Conservation (phyloP, 2,888 invertebrate genomes). For the Monopis laevigella region DNA sequence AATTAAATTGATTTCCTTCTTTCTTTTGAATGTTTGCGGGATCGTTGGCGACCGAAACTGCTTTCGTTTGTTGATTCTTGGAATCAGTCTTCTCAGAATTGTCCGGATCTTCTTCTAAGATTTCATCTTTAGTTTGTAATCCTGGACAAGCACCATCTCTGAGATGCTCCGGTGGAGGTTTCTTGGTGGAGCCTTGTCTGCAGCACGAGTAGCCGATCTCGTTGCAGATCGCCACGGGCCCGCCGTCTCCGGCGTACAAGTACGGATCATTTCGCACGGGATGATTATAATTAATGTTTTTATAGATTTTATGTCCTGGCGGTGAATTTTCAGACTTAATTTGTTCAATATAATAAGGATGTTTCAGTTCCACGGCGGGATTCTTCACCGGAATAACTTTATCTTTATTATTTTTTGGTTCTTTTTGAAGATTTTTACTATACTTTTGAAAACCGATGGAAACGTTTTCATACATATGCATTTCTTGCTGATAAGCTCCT, state of each 20-base stretch:
- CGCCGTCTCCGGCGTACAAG: constrained; percentile 74
- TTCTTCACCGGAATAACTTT: constrained; percentile 26
- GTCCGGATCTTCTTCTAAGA: constrained; percentile 68
- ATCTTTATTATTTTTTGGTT: constrained; percentile 34
- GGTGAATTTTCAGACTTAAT: constrained; percentile 64
- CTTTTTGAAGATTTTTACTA: constrained; percentile 32
- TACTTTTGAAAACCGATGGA: constrained; percentile 50
- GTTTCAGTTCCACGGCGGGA: constrained; percentile 35
- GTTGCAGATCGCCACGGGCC: constrained; percentile 69
- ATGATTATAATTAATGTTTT: constrained; percentile 47
- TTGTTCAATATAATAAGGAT: constrained; percentile 59
- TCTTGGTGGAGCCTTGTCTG: constrained; percentile 76
- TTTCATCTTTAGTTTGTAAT: constrained; percentile 76
- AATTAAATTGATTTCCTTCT: constrained; percentile 44
- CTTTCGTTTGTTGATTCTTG: constrained; percentile 41
- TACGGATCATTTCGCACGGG: constrained; percentile 58
- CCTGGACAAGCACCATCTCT: constrained; percentile 78
- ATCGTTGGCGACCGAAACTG: constrained; percentile 52
- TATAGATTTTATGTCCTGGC: constrained; percentile 61
- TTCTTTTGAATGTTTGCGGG: constrained; percentile 41
- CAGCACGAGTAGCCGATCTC: constrained; percentile 78
- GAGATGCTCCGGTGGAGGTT: constrained; percentile 77
- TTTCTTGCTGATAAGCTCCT: constrained; percentile 34
- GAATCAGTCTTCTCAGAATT: constrained; percentile 49
- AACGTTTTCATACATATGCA: constrained; percentile 38